Conservation (phyloP, 2,888 invertebrate genomes). For the Microplitis deprimator region DNA sequence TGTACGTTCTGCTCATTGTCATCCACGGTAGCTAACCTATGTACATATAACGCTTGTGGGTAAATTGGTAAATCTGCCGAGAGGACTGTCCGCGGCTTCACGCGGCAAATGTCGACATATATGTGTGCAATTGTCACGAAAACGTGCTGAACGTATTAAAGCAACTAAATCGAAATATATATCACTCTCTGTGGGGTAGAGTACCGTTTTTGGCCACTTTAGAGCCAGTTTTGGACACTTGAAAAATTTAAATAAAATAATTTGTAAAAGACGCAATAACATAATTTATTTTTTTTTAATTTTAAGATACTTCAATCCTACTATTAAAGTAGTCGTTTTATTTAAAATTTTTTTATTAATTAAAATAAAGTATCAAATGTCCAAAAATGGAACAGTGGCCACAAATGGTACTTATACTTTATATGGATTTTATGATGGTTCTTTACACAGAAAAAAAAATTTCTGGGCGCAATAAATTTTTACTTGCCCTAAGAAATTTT, state of each 20-base stretch:
- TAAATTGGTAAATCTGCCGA: slow-evolving; percentile 65
- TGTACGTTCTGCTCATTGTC: slow-evolving; percentile 53
- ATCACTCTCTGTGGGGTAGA: background rate
- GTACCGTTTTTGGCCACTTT: no score
- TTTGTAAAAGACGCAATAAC: no score
- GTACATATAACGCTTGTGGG: slow-evolving; percentile 62
- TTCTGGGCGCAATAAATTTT: background rate
- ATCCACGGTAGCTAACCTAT: slow-evolving; percentile 53
- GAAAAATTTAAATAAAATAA: no score
- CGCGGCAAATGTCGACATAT: slow-evolving; percentile 33
- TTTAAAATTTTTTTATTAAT: no score
- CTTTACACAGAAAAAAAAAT: background rate
- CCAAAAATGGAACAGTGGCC: no score
- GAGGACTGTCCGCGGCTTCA: slow-evolving; percentile 42
- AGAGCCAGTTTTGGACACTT: no score
- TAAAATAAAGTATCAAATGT: no score
- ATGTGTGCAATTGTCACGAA: slow-evolving; percentile 30
- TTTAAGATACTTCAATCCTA: no score
- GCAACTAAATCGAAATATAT: background rate
- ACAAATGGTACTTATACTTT: no score
- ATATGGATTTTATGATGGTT: background rate
- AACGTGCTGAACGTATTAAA: slow-evolving; percentile 32
- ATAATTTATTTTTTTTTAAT: background rate
- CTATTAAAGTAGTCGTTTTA: no score
- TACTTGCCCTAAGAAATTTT: no score